Conservation (phyloP, 2,113 vertebrate genomes). For the Microcebus murinus region DNA sequence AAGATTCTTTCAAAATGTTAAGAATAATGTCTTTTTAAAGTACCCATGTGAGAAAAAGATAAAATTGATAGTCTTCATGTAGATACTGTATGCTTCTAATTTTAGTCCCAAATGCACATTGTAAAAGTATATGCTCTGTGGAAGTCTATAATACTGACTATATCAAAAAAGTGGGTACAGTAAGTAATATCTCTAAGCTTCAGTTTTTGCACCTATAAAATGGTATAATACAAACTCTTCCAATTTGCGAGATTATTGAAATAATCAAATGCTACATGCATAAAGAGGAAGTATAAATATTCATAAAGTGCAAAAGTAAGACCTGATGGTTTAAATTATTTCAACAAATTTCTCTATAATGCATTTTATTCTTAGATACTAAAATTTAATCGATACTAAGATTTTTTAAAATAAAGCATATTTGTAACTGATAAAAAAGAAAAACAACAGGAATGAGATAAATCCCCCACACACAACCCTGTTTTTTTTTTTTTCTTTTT, state of each 20-base stretch:
- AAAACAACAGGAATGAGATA: neutral
- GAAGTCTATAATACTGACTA: neutral
- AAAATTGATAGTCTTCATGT: slow-evolving; percentile 11
- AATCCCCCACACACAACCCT: neutral
- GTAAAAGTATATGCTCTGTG: neutral
- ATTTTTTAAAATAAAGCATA: neutral
- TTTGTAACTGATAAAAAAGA: neutral
- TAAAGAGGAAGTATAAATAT: neutral
- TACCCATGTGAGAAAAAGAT: neutral
- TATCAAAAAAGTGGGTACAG: neutral
- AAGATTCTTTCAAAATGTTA: slow-evolving; percentile 11
- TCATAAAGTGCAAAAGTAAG: neutral
- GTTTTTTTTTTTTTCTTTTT: neutral
- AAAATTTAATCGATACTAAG: slow-evolving; percentile 9
- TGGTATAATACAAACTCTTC: neutral
- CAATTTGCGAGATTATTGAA: neutral
- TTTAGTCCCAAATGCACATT: neutral
- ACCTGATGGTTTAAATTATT: neutral
- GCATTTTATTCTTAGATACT: neutral
- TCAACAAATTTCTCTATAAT: neutral
- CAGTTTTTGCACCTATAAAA: neutral
- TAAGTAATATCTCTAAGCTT: neutral
- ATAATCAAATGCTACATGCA: neutral
- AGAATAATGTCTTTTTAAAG: slow-evolving; percentile 17
- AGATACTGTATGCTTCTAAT: neutral